These are phyloP conservation scores for Plutomurus gul DNA, from an alignment of 1,140 invertebrate species.

Conservation along the genomic window DNA sequence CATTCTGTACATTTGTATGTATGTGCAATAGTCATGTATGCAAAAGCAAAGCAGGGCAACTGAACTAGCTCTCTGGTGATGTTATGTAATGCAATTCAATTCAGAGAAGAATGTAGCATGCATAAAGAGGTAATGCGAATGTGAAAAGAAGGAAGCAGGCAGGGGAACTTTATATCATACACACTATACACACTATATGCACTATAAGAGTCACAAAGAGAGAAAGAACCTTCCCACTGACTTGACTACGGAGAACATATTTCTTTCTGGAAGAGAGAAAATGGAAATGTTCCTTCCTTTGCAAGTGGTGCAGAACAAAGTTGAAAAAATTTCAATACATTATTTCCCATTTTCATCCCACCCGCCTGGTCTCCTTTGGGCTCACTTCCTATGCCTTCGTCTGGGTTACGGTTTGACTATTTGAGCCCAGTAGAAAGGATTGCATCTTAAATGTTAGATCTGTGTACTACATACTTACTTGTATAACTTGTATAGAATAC, in stretches of 20 bases:
- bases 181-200: neutral
- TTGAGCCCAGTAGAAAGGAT: neutral
- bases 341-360: conserved; percentile 38
- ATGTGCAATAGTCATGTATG: neutral
- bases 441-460: neutral
- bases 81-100: neutral
- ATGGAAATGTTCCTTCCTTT: conserved; percentile 37
- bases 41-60: neutral
- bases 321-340: conserved; percentile 42
- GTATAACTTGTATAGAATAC: too few species aligned
- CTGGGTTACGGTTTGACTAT: conserved; percentile 19
- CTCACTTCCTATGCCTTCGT: conserved; percentile 9
- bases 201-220: neutral
- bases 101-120: neutral
- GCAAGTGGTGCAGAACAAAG: conserved; percentile 36
- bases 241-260: conserved; percentile 25
- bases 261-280: conserved; percentile 27
- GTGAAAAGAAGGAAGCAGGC: neutral
- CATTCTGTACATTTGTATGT: too few species aligned
- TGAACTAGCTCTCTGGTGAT: neutral
- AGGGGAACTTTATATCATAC: conserved; percentile 5
- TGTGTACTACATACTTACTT: neutral
- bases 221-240: neutral
- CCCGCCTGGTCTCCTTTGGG: conserved; percentile 12
- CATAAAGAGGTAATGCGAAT: neutral